A percentile compares a stretch with the other conserved stretches of the same genome.
Conservation (phyloP, 2,797 vertebrate species). For the Amniataba percoides region DNA sequence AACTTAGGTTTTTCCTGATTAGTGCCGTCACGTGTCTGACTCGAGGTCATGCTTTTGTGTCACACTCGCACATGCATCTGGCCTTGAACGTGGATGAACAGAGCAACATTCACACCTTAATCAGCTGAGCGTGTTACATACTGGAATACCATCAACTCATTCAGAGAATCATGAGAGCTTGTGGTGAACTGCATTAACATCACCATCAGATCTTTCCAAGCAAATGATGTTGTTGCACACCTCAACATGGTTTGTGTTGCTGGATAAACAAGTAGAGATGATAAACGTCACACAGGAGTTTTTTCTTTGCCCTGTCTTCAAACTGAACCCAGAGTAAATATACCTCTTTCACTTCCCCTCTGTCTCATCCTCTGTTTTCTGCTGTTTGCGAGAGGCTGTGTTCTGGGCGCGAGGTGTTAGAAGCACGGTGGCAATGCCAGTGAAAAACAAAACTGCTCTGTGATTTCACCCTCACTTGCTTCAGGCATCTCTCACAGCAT, state of each 20-base stretch:
- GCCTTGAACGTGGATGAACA: not conserved
- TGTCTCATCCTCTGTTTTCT: constrained; percentile 1
- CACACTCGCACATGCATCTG: not conserved
- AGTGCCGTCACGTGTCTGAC: not conserved
- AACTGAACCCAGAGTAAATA: not conserved
- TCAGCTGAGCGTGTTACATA: not conserved
- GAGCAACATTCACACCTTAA: not conserved
- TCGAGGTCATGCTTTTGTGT: not conserved
- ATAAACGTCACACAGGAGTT: not conserved
- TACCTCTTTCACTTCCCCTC: constrained; percentile 8
- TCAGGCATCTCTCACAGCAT: constrained; percentile 71
- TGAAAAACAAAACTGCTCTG: constrained; percentile 77
- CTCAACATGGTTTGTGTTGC: not conserved
- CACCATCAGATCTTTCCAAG: not conserved
- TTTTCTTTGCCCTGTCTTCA: not conserved
- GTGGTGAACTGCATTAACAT: constrained; percentile 9
- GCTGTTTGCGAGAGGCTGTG: constrained; percentile 26
- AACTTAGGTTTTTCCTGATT: not conserved
- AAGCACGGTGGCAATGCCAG: constrained; percentile 52
- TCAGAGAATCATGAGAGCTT: constrained; percentile 9
- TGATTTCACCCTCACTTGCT: constrained; percentile 79
- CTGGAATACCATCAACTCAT: not conserved
- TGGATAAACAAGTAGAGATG: constrained; percentile 4
- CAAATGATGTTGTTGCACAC: constrained; percentile 15
- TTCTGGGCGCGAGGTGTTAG: constrained; percentile 49